Evolutionary conservation across 2,113 vertebrate species (phyloP).

Genomic region (Paralichthys olivaceus): DNA sequence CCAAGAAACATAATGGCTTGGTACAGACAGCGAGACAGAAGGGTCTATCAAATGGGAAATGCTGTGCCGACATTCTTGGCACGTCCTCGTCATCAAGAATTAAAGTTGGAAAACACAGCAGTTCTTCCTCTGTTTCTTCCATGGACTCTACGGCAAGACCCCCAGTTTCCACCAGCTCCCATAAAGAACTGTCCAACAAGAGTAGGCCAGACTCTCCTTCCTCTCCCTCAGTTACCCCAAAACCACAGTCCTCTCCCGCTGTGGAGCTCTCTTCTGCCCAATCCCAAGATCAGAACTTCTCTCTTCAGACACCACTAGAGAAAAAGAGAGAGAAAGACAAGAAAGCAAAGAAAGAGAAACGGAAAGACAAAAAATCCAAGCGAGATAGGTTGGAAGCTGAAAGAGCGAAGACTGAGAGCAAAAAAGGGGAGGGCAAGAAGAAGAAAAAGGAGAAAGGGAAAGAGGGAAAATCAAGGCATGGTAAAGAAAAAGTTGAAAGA

Average conservation of each 20-base stretch:
- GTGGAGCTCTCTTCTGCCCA: constrained; percentile 33
- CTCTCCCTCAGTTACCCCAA: constrained; percentile 48
- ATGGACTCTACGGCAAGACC: constrained; percentile 48
- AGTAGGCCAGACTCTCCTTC: constrained; percentile 53
- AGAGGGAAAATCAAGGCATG: constrained; percentile 60
- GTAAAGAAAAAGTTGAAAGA: constrained; percentile 61
- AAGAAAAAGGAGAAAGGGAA: constrained; percentile 73
- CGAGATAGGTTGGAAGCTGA: constrained; percentile 49
- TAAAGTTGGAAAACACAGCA: constrained; percentile 79
- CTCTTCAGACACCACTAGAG: constrained; percentile 27
- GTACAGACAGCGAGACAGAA: constrained; percentile 82
- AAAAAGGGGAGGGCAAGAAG: constrained; percentile 63
- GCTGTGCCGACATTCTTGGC: constrained; percentile 84
- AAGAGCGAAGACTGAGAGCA: constrained; percentile 48
- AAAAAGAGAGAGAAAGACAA: constrained; percentile 65
- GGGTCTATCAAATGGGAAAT: constrained; percentile 86
- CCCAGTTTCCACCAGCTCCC: constrained; percentile 38
- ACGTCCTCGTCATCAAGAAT: constrained; percentile 87
- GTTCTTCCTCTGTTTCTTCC: constrained; percentile 54
- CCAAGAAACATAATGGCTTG: constrained; percentile 83
- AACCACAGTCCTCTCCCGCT: constrained; percentile 49
- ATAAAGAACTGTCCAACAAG: constrained; percentile 59
- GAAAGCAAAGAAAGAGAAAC: constrained; percentile 74
- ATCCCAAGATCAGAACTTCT: constrained; percentile 40
- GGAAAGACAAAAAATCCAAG: constrained; percentile 68